Percentiles rank a stretch among this genome's conserved stretches.
phyloP scores from a whole-genome alignment of 2,797 vertebrate species.

The Enteromius viviparus region DNA sequence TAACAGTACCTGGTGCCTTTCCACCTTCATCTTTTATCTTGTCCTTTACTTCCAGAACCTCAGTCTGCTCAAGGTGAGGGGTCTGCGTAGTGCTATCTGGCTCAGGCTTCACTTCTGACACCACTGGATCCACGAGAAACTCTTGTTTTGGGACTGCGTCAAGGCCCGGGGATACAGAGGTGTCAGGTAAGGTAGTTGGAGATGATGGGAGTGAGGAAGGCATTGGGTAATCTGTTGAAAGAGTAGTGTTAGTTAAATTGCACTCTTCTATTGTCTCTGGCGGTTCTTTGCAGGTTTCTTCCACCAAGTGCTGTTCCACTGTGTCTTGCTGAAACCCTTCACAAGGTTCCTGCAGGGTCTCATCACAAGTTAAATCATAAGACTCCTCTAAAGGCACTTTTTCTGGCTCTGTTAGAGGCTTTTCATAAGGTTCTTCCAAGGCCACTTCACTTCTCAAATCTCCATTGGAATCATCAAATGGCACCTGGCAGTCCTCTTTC shows the following conservation, averaged over 20 bases:
- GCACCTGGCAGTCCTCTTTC: slow-evolving; percentile 43
- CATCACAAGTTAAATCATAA: slow-evolving; percentile 50
- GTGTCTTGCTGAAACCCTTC: slow-evolving; percentile 50
- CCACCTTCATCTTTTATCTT: slow-evolving; percentile 76
- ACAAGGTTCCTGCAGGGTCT: slow-evolving; percentile 47
- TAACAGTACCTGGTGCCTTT: slow-evolving; percentile 70
- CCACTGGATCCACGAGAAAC: slow-evolving; percentile 62
- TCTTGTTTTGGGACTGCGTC: slow-evolving; percentile 56
- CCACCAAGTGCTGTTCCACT: slow-evolving; percentile 60
- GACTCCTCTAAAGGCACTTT: slow-evolving; percentile 55
- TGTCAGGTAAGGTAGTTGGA: slow-evolving; percentile 50
- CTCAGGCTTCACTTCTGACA: slow-evolving; percentile 69
- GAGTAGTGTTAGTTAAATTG: slow-evolving; percentile 48
- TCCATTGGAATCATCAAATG: slow-evolving; percentile 51
- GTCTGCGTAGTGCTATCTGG: slow-evolving; percentile 77
- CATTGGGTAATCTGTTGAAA: slow-evolving; percentile 51
- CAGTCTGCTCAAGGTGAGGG: slow-evolving; percentile 74
- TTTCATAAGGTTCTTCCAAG: slow-evolving; percentile 49
- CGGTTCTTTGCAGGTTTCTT: slow-evolving; percentile 48
- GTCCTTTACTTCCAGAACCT: slow-evolving; percentile 69
- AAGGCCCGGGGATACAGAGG: slow-evolving; percentile 34
- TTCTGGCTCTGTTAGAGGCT: slow-evolving; percentile 44
- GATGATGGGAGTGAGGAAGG: slow-evolving; percentile 54
- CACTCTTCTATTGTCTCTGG: slow-evolving; percentile 52
- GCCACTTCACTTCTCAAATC: slow-evolving; percentile 40